Base-by-base conservation (phyloP, 2,797 vertebrate genomes). In the Sphenodon punctatus region DNA sequence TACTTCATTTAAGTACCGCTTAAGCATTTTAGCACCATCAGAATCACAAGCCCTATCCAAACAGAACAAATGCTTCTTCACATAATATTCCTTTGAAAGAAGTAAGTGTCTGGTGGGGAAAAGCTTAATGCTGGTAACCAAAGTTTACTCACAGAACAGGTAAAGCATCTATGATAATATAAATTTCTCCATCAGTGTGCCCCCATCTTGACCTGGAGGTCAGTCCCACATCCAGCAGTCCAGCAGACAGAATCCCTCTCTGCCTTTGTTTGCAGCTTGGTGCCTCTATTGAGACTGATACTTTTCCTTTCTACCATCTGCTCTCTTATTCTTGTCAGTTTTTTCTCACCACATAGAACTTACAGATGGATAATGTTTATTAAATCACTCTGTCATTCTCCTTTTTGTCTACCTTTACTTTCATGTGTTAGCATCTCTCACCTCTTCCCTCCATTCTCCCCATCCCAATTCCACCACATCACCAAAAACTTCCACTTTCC, bases 1-100 rank as follows among this genome's bases (percentile, higher is more conserved):
- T 46, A 45, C 43, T 46, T 75, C 65, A 71, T 76, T 92, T 87
- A 85, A 78, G 17, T 30, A 63, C 39, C 83, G 45, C 85, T 78
- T 83, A 77, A 7, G 70, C 34, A 46, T 84, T 88, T 39, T 72
- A 38, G 16, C 36, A 46, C 30, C 5, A 16, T 75, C 61, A 78
- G 38, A 59, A 80, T 59, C 22, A 41, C 49, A 20, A 84, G 74
- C 43, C 71, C 4, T 23, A 10, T 84, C 17, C 60, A 72, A 73
- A 8, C 4, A 12, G 23, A 77, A 84, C 1, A 9, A 51, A 51
- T 12, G 42, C n/a, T 48, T 51, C n/a, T 2, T 20, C 15, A 23
- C 0, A 0, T 68, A 36, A 39, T 70, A 34, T 49, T 64, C n/a
- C n/a, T n/a, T 88, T 85, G 80, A 67, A 9, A 23, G 79, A 72